Evolutionary conservation across 2,888 invertebrate genomes (phyloP).

Genomic region (Melieria picta): DNA sequence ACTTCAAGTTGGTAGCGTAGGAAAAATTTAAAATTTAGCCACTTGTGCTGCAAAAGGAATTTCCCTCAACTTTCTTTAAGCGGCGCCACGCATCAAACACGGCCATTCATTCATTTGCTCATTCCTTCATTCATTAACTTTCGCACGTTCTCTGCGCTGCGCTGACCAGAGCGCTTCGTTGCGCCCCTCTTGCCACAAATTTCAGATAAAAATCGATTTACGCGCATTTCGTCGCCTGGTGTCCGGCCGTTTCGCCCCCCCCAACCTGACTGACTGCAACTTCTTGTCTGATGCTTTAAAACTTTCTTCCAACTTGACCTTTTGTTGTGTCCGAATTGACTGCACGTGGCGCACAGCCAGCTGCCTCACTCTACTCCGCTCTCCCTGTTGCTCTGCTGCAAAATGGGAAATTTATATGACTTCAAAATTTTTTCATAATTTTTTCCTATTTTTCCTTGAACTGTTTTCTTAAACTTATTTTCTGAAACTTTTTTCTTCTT

Average conservation of each 20-base stretch:
- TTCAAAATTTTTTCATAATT: neutral
- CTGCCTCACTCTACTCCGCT: too few relatives aligned
- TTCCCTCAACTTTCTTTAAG: too few relatives aligned
- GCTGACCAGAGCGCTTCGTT: neutral
- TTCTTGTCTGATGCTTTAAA: neutral
- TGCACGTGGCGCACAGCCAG: too few relatives aligned
- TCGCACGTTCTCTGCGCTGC: constrained; percentile 7
- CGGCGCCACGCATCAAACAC: neutral
- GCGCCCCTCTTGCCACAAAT: constrained; percentile 1
- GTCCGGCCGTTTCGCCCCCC: neutral
- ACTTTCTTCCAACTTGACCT: constrained; percentile 3
- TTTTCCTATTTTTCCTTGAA: neutral
- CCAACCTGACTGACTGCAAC: too few relatives aligned
- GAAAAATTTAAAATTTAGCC: too few relatives aligned
- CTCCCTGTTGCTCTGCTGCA: too few relatives aligned
- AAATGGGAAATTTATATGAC: too few relatives aligned
- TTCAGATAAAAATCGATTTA: constrained; percentile 57
- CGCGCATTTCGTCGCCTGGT: constrained; percentile 49
- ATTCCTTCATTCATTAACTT: constrained; percentile 9
- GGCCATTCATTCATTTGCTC: constrained; percentile 4
- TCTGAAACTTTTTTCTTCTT: neutral
- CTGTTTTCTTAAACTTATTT: neutral
- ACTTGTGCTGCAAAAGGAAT: too few relatives aligned
- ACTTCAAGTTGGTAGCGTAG: too few relatives aligned
- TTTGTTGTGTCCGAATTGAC: neutral